Evolutionary conservation across 2,888 invertebrate genomes (phyloP), one percentile per base, ranked within the genome.

Genomic region (Dendrolimus pini): DNA sequence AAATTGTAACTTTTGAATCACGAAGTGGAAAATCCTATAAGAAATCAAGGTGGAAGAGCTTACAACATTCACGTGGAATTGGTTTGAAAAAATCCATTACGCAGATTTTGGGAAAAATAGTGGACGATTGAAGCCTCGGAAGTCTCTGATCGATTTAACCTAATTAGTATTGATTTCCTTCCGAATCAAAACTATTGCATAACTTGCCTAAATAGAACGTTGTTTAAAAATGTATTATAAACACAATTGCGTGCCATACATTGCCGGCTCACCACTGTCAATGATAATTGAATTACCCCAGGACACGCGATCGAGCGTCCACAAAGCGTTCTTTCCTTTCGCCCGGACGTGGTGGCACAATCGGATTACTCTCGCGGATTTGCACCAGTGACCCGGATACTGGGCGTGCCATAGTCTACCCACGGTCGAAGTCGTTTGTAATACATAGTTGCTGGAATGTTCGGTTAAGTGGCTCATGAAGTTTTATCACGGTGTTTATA

Each of bases 341-440:
- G 69, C 65, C 69, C 72, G 72, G 69, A 71, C 68, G 72, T 68
- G 68, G 72, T 68, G 68, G 59, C 68, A 71, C 83, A 83, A 88
- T 87, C 80, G 79, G 79, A 87, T 88, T 88, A 88, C 73, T 82
- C 72, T 70, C 80, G 77, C 78, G 78, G 81, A 80, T 82, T 77
- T 84, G 77, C 82, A 75, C 83, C 72, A 70, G 63, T 80, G 82
- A 76, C 82, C 85, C 74, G 77, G 73, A 78, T 83, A 67, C 65
- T 59, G 30, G 30, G 30, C 30, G 59, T 63, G 56, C 54, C 42
- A 53, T 52, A 52, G 56, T 53, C 56, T 41, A 59, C 52, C 54
- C 56, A 59, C 56, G 55, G 58, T 58, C 54, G 56, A 59, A 59
- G 53, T 53, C 54, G 54, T 59, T 54, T 59, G 54, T 54, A 54